Evolutionary conservation across 2,797 vertebrate species (phyloP).

Genomic region (Perdix hodgsoniae): DNA sequence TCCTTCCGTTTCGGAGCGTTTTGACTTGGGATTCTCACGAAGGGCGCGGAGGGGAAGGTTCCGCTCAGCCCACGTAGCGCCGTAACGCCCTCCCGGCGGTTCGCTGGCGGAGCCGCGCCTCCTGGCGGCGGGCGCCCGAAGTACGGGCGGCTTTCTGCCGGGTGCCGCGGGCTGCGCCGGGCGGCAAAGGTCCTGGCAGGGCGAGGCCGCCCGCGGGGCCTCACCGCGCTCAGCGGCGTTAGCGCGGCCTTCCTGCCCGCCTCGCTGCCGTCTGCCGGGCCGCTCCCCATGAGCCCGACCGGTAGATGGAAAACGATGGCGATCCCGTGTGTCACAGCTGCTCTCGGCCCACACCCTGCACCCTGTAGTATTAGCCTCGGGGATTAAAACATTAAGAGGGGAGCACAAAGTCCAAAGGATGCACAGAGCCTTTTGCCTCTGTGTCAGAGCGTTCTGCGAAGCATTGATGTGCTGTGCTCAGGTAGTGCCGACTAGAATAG

Average conservation of each 20-base stretch:
- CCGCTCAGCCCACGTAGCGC: too few species aligned
- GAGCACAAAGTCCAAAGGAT: neutral
- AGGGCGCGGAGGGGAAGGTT: neutral
- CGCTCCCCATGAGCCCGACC: neutral
- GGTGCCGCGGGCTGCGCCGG: too few species aligned
- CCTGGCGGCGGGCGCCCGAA: neutral
- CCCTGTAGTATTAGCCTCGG: neutral
- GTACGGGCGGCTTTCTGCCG: neutral
- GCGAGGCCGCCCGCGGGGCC: too few species aligned
- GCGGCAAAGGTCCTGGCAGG: too few species aligned
- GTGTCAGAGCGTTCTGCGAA: neutral
- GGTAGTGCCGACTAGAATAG: neutral
- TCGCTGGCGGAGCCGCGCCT: neutral
- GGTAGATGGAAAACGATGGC: neutral
- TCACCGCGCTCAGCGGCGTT: rapidly evolving
- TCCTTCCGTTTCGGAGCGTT: too few species aligned
- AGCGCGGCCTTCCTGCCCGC: neutral
- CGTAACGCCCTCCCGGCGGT: neutral
- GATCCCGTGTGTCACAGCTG: neutral
- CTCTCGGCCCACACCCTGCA: neutral
- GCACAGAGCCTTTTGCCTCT: neutral
- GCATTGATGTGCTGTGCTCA: neutral
- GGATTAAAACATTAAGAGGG: neutral
- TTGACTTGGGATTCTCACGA: rapidly evolving
- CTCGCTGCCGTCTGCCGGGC: neutral